These are phyloP conservation scores for Ptychoptera albimana DNA, from an alignment of 2,888 invertebrate genomes.

Conservation along the genomic window DNA sequence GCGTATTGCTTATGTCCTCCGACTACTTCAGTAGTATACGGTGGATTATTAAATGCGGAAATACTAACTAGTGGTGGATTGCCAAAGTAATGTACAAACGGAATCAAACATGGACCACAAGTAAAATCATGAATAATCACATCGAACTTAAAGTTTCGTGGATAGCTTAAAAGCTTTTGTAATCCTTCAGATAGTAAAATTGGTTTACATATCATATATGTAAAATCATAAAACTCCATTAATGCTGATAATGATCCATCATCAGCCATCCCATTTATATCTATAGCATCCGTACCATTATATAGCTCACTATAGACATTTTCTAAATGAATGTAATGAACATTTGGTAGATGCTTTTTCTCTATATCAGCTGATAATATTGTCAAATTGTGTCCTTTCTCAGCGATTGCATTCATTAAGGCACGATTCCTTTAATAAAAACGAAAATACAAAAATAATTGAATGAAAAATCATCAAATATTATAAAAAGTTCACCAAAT, in stretches of 20 bases:
- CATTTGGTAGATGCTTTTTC: slow-evolving; percentile 5
- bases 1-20: slow-evolving; percentile 17
- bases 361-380: slow-evolving; percentile 7
- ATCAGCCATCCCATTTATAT: neutral
- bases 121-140: slow-evolving; percentile 20
- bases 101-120: slow-evolving; percentile 19
- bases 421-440: slow-evolving; percentile 5
- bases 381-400: slow-evolving; percentile 12
- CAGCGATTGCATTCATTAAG: slow-evolving; percentile 8
- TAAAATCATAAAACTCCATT: slow-evolving; percentile 6
- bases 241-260: slow-evolving; percentile 3
- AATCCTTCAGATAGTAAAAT: slow-evolving; percentile 15
- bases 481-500: slow-evolving; percentile 11
- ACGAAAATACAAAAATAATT: neutral
- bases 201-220: slow-evolving; percentile 8
- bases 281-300: neutral
- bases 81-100: slow-evolving; percentile 19
- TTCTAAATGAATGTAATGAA: slow-evolving; percentile 12
- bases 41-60: slow-evolving; percentile 15
- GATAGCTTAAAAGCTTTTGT: slow-evolving; percentile 15
- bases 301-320: slow-evolving; percentile 12
- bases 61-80: slow-evolving; percentile 21
- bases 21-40: slow-evolving; percentile 13
- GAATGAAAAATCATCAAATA: neutral
- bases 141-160: slow-evolving; percentile 19